Evolutionary conservation across 1,140 invertebrate species (phyloP).

Genomic region (Platorchestia sp.): DNA sequence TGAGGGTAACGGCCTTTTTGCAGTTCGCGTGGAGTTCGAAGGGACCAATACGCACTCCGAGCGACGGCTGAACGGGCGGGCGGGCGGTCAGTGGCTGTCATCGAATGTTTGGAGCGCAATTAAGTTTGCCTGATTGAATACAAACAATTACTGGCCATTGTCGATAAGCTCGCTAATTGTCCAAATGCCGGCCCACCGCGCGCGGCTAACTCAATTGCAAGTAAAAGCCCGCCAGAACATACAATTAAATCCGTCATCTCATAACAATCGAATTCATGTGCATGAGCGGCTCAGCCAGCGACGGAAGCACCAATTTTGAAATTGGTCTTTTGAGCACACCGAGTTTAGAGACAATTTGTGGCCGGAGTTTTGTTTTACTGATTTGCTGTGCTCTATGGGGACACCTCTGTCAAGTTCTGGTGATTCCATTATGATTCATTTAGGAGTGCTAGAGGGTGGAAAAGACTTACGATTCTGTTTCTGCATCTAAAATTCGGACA

Average conservation of each 20-base stretch:
- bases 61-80: too few relatives aligned
- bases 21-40: too few relatives aligned
- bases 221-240: background rate
- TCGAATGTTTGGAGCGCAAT: background rate
- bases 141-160: slow-evolving; percentile 28
- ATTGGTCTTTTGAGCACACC: background rate
- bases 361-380: background rate
- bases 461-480: too few relatives aligned
- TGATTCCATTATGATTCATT: too few relatives aligned
- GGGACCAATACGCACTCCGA: too few relatives aligned
- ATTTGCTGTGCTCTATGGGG: too few relatives aligned
- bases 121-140: slow-evolving; percentile 32
- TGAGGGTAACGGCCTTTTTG: too few relatives aligned
- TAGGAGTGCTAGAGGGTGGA: too few relatives aligned
- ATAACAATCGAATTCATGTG: background rate
- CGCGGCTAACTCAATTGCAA: background rate
- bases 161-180: slow-evolving; percentile 21
- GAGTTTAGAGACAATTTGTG: background rate
- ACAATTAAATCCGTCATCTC: slow-evolving; percentile 3
- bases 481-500: too few relatives aligned
- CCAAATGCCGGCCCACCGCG: background rate
- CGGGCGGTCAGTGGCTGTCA: background rate
- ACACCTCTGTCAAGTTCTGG: too few relatives aligned
- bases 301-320: background rate
- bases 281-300: background rate